A percentile compares a stretch with the other conserved stretches of the same genome.
Evolutionary conservation across 1,140 invertebrate genomes (phyloP).

Genomic region (Cyclina sinensis): DNA sequence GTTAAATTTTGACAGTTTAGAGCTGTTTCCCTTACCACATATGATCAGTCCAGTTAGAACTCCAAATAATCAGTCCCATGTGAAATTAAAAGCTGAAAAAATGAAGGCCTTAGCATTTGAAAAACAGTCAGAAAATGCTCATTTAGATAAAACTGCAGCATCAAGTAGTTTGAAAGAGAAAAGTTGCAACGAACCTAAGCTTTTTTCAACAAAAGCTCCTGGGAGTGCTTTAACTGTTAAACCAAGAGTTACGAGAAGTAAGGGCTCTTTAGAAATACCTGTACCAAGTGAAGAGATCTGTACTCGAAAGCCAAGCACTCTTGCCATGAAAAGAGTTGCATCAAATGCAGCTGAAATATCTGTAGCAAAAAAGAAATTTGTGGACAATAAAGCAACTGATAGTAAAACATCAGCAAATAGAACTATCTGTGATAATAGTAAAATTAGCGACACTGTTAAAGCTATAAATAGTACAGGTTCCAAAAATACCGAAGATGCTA

Average conservation of each 20-base stretch:
- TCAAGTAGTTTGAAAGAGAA: background rate
- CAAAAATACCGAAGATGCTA: too few relatives aligned
- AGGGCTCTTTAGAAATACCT: background rate
- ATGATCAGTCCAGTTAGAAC: slow-evolving; percentile 48
- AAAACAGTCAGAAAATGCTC: background rate
- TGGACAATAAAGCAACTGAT: background rate
- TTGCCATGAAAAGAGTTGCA: background rate
- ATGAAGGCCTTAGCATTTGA: background rate
- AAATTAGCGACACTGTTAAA: background rate
- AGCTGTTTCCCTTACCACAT: background rate
- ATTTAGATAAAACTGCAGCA: background rate
- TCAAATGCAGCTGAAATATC: background rate
- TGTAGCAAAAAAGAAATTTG: background rate
- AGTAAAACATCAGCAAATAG: background rate
- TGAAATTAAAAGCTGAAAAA: background rate
- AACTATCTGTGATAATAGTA: background rate
- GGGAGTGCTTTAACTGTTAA: background rate
- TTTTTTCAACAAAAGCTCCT: slow-evolving; percentile 9
- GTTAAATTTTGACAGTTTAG: background rate
- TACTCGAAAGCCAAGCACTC: background rate
- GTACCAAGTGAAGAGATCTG: background rate
- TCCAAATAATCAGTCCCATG: background rate
- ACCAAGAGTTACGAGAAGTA: background rate
- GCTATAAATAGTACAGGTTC: background rate
- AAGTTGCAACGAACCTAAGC: background rate